Evolutionary conservation across 2,797 vertebrate species (phyloP).

Genomic region (Cynodonichthys magdalenae): DNA sequence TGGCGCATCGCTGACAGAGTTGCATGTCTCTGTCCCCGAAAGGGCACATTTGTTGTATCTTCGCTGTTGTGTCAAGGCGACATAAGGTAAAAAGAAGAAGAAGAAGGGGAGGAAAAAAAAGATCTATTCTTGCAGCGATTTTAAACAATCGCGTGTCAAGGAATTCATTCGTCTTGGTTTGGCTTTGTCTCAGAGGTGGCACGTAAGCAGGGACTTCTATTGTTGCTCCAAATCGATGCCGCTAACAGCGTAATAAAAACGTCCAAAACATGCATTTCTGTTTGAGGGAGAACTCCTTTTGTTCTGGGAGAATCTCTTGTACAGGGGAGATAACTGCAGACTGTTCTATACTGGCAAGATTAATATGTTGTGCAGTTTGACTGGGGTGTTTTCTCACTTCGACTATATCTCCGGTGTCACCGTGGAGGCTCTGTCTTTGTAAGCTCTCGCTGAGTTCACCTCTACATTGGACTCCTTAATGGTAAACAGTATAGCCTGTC

Average conservation of each 20-base stretch:
- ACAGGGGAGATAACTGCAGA: conserved; percentile 69
- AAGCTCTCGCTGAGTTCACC: conserved; percentile 31
- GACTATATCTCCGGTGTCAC: conserved; percentile 70
- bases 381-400: conserved; percentile 52
- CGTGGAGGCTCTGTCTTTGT: conserved; percentile 62
- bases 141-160: conserved; percentile 69
- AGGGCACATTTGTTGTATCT: conserved; percentile 76
- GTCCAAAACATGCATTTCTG: conserved; percentile 64
- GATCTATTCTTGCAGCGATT: conserved; percentile 57
- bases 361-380: conserved; percentile 71
- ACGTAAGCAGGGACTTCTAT: conserved; percentile 68
- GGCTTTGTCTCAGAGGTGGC: conserved; percentile 80
- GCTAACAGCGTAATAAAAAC: conserved; percentile 79
- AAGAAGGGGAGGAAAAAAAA: conserved; percentile 35
- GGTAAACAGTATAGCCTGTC: conserved; percentile 56
- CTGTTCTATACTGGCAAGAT: conserved; percentile 68
- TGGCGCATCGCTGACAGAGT: conserved; percentile 50
- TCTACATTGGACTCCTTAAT: conserved; percentile 31
- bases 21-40: conserved; percentile 52
- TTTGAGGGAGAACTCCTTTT: conserved; percentile 73
- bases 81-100: conserved; percentile 24
- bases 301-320: conserved; percentile 66
- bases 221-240: conserved; percentile 76
- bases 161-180: conserved; percentile 83
- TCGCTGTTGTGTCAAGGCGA: conserved; percentile 71